Conservation (phyloP, 1,140 invertebrate species). For the Pinna nobilis region DNA sequence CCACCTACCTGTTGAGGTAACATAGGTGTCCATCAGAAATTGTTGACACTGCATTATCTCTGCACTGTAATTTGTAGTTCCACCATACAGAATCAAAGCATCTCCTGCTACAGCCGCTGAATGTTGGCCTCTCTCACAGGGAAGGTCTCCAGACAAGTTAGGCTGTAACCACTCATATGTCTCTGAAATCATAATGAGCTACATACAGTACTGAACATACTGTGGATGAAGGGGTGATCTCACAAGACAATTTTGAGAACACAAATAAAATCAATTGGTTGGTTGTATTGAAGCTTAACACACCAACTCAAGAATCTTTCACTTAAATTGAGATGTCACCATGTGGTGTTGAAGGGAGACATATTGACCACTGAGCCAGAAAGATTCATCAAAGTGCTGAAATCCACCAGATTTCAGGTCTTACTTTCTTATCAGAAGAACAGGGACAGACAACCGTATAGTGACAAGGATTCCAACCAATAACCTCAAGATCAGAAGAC, state of each 20-base stretch:
- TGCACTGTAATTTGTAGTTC: conserved; percentile 63
- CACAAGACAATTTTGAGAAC: not conserved
- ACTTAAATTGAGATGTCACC: no score
- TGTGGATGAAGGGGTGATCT: not conserved
- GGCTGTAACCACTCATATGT: conserved; percentile 66
- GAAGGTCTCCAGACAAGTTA: conserved; percentile 53
- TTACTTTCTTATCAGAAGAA: no score
- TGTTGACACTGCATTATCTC: conserved; percentile 69
- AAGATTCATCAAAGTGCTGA: not conserved
- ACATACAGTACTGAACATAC: not conserved
- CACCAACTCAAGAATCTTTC: no score
- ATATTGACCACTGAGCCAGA: no score
- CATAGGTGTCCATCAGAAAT: conserved; percentile 58
- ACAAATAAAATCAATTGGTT: no score
- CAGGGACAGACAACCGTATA: no score
- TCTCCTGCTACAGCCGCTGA: conserved; percentile 60
- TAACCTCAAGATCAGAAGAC: no score
- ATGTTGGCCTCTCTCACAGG: conserved; percentile 63
- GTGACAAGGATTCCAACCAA: no score
- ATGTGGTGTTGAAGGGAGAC: no score
- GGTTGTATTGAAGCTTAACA: no score
- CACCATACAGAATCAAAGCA: conserved; percentile 67
- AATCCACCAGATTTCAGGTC: not conserved
- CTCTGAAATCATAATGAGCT: conserved; percentile 45
- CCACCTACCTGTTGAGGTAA: conserved; percentile 55